phyloP scores from a whole-genome alignment of 1,140 invertebrate species.

The Zaprionus lachaisei region DNA sequence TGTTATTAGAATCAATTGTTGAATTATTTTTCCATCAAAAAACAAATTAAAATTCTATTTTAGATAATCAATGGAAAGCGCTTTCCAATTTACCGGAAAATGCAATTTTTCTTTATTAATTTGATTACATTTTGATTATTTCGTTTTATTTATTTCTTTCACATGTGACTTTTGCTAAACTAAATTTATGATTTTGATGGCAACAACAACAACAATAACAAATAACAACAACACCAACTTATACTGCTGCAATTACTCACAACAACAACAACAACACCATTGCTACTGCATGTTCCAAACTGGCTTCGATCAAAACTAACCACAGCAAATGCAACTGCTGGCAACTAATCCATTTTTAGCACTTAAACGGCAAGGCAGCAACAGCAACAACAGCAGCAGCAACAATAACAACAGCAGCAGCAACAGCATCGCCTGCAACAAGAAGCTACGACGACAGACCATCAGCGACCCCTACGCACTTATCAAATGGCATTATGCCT shows the following conservation, averaged over 20 bases:
- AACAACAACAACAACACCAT: constrained; percentile 38
- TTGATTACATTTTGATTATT: constrained; percentile 12
- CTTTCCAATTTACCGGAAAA: not conserved
- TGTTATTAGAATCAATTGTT: not conserved
- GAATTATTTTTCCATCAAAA: not conserved
- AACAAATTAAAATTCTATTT: not conserved
- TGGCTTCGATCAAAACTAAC: constrained; percentile 48
- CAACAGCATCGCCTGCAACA: constrained; percentile 41
- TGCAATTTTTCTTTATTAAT: constrained; percentile 2
- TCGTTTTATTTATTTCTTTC: constrained; percentile 33
- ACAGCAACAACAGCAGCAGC: constrained; percentile 25
- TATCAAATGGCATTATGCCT: constrained; percentile 66
- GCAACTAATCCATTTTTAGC: constrained; percentile 79
- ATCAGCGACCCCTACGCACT: constrained; percentile 78
- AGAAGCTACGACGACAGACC: constrained; percentile 76
- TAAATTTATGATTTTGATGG: constrained; percentile 32
- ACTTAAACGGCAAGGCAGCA: constrained; percentile 55
- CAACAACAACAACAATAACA: constrained; percentile 18
- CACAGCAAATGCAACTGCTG: constrained; percentile 60
- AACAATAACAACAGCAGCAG: constrained; percentile 33
- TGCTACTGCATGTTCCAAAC: constrained; percentile 32
- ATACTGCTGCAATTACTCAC: constrained; percentile 14
- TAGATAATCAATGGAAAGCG: not conserved
- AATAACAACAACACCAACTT: not conserved
- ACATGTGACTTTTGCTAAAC: constrained; percentile 41